Conservation (phyloP, 1,140 invertebrate species). For the Saxidomus purpurata region DNA sequence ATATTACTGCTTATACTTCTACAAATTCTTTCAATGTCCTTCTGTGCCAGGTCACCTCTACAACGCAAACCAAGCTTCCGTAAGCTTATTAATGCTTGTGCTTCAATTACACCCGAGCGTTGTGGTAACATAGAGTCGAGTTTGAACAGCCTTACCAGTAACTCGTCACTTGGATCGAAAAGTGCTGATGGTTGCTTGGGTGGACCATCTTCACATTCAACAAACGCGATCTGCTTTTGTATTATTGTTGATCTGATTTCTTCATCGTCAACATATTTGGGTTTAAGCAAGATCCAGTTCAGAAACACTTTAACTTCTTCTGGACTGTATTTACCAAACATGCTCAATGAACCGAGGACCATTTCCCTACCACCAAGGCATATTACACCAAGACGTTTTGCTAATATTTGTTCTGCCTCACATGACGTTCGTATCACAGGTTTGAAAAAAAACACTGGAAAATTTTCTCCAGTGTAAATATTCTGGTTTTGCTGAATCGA, state of each 20-base stretch:
- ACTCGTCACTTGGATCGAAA: not conserved
- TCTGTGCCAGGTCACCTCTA: not conserved
- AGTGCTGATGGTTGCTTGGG: not conserved
- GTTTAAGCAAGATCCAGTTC: not conserved
- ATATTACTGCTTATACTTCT: not conserved
- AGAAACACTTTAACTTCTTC: not conserved
- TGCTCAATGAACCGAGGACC: not conserved
- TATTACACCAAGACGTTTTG: not conserved
- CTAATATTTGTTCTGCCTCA: not conserved
- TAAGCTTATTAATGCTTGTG: not conserved
- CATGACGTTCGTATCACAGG: not conserved
- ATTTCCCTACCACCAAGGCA: not conserved
- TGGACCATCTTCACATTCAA: not conserved
- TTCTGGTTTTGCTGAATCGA: not conserved
- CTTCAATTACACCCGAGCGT: not conserved
- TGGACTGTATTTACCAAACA: not conserved
- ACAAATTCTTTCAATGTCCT: not conserved
- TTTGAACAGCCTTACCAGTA: not conserved
- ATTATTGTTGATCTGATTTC: not conserved
- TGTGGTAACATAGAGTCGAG: not conserved
- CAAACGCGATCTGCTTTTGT: not conserved
- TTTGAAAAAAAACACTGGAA: not conserved
- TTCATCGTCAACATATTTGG: not conserved
- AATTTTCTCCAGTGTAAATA: not conserved
- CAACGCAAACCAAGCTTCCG: not conserved